Percentiles rank a stretch among this genome's conserved stretches.
phyloP scores from a whole-genome alignment of 2,113 vertebrate genomes.

The Cathartes aura region DNA sequence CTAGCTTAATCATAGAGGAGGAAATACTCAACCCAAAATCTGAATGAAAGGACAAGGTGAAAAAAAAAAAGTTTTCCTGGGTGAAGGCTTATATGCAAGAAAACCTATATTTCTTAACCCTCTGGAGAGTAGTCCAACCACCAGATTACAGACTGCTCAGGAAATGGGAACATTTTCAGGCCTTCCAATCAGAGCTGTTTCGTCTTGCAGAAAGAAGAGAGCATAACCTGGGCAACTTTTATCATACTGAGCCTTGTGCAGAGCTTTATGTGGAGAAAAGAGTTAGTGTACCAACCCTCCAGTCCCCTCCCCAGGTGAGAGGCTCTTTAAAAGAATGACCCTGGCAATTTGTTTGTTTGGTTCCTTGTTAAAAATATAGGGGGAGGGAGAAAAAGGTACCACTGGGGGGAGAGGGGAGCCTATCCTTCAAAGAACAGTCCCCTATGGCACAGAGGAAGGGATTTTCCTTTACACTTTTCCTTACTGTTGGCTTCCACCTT shows the following conservation, averaged over 20 bases:
- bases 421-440: neutral
- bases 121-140: neutral
- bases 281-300: neutral
- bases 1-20: neutral
- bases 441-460: neutral
- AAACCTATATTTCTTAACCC: neutral
- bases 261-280: neutral
- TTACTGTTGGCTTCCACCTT: neutral
- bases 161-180: neutral
- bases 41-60: neutral
- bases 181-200: neutral
- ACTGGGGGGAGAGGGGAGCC: rapidly evolving
- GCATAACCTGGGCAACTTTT: neutral
- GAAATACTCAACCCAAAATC: neutral
- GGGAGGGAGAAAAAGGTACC: neutral
- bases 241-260: neutral
- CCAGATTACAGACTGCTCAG: neutral
- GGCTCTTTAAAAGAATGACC: neutral
- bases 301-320: neutral
- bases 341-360: neutral
- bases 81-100: neutral
- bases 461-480: neutral
- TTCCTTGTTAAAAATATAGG: neutral
- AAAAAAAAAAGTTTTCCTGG: neutral
- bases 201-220: neutral